Evolutionary conservation across 2,888 invertebrate species (phyloP).

Genomic region (Fissipunctia ypsillon): DNA sequence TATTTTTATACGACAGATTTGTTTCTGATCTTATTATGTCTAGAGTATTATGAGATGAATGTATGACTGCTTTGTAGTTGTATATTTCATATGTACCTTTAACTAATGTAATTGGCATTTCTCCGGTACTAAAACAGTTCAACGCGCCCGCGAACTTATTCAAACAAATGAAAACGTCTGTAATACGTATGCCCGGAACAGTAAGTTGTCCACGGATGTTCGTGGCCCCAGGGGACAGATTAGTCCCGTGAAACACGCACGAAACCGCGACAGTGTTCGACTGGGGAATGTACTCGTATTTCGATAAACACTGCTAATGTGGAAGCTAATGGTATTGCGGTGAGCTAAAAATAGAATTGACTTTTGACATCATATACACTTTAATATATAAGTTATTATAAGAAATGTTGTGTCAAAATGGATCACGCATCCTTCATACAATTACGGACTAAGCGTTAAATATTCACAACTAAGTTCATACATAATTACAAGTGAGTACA

Average conservation of each 20-base stretch:
- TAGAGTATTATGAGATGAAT: no score
- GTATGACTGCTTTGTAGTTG: no score
- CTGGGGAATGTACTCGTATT: constrained; percentile 66
- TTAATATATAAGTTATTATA: constrained; percentile 12
- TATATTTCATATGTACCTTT: no score
- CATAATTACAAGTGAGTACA: not conserved
- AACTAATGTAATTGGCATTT: no score
- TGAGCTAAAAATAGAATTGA: constrained; percentile 29
- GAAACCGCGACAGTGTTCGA: constrained; percentile 67
- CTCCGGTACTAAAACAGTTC: not conserved
- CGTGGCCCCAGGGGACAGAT: constrained; percentile 77
- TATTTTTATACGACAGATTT: no score
- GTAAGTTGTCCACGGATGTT: constrained; percentile 74
- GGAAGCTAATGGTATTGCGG: constrained; percentile 35
- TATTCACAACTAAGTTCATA: not conserved
- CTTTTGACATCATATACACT: constrained; percentile 4
- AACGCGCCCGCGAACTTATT: constrained; percentile 26
- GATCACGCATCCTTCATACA: constrained; percentile 19
- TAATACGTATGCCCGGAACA: constrained; percentile 70
- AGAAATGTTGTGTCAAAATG: not conserved
- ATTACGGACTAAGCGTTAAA: not conserved
- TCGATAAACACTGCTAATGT: constrained; percentile 59
- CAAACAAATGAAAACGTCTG: constrained; percentile 34
- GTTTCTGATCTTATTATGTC: no score
- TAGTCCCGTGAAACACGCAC: constrained; percentile 76